Conservation (phyloP, 2,888 invertebrate species). For the Harpalus rubripes region DNA sequence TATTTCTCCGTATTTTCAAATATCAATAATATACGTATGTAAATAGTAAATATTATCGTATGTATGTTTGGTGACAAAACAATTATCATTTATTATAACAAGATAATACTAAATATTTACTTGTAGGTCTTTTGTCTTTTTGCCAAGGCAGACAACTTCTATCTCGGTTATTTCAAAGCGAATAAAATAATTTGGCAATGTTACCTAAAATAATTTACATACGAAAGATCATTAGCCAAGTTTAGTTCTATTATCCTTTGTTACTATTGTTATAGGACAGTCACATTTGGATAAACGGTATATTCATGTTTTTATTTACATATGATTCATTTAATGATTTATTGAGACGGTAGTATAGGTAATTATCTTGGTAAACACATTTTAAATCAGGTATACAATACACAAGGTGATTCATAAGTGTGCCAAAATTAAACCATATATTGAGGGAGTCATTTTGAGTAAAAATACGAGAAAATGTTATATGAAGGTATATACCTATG, state of each 20-base stretch:
- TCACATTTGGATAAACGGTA: too few relatives aligned
- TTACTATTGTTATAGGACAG: neutral
- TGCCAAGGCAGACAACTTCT: neutral
- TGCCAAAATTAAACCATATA: too few relatives aligned
- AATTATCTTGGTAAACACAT: too few relatives aligned
- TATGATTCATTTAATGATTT: too few relatives aligned
- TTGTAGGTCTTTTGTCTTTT: conserved; percentile 2
- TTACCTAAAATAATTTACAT: neutral
- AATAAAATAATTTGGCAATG: neutral
- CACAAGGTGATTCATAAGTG: too few relatives aligned
- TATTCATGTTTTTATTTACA: too few relatives aligned
- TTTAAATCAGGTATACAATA: too few relatives aligned
- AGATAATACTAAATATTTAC: neutral
- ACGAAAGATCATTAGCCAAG: neutral
- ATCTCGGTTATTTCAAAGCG: neutral
- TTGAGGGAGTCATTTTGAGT: too few relatives aligned
- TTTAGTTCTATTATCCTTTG: neutral
- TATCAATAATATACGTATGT: neutral
- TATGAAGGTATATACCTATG: too few relatives aligned
- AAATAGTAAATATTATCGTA: neutral
- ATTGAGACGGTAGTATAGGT: too few relatives aligned
- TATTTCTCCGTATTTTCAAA: neutral
- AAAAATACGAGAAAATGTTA: too few relatives aligned
- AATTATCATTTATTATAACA: neutral
- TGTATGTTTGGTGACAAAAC: neutral